Conservation (phyloP, 1,140 invertebrate species). For the Conopomorpha cramerella region DNA sequence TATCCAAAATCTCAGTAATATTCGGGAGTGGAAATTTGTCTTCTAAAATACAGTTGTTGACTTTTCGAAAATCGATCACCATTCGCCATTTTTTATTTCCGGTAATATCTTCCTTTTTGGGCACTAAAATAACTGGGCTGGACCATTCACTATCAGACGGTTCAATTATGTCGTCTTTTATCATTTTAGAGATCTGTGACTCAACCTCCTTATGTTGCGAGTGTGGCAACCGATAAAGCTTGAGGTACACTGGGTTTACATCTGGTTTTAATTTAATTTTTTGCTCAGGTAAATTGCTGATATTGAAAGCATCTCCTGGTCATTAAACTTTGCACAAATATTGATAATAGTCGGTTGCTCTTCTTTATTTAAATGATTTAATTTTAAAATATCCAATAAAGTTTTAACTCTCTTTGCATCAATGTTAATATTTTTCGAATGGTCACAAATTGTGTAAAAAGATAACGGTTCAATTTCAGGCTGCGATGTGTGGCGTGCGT, state of each 20-base stretch:
- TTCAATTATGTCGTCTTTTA: not conserved
- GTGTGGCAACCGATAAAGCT: not conserved
- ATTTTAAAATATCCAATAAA: not conserved
- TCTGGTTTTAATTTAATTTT: not conserved
- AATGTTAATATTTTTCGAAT: too few species aligned
- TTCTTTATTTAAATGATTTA: not conserved
- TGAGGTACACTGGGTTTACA: not conserved
- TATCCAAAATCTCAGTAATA: not conserved
- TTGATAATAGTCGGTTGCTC: not conserved
- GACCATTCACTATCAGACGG: not conserved
- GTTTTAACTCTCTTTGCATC: not conserved
- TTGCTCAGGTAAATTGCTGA: not conserved
- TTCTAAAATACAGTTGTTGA: not conserved
- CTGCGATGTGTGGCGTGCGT: too few species aligned
- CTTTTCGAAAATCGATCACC: not conserved
- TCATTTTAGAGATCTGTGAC: not conserved
- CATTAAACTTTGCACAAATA: not conserved
- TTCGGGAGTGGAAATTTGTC: not conserved
- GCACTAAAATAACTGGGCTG: not conserved
- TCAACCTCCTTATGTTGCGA: not conserved
- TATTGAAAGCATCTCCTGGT: not conserved
- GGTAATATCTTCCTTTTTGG: not conserved
- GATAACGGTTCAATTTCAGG: too few species aligned
- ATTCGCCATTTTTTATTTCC: not conserved
- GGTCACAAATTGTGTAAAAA: not conserved